Evolutionary conservation across 1,140 invertebrate species (phyloP).

Genomic region (Temnothorax nylanderi): DNA sequence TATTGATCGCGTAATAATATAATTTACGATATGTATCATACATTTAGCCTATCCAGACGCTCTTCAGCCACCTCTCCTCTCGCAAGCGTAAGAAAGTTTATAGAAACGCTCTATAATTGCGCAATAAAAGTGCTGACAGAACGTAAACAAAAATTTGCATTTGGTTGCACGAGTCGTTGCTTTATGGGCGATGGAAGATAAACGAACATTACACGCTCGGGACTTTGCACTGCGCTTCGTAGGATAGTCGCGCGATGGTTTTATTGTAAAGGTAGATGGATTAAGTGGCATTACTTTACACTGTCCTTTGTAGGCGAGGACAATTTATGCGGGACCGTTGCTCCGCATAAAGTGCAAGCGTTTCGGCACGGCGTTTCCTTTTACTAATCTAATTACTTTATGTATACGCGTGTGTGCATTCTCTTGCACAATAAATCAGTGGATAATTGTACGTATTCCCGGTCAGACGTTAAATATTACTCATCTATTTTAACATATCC

Average conservation of each 20-base stretch:
- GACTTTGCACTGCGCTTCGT: slow-evolving; percentile 38
- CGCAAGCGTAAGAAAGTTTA: not conserved
- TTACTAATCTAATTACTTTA: slow-evolving; percentile 55
- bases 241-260: slow-evolving; percentile 48
- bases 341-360: slow-evolving; percentile 54
- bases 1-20: not conserved
- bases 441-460: not conserved
- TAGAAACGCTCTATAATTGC: slow-evolving; percentile 35
- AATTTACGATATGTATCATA: not conserved
- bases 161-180: slow-evolving; percentile 42
- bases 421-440: slow-evolving; percentile 6
- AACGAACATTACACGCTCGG: slow-evolving; percentile 51
- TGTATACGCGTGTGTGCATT: slow-evolving; percentile 28
- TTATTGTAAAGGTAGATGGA: slow-evolving; percentile 55
- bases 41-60: not conserved
- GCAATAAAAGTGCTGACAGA: slow-evolving; percentile 47
- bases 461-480: not conserved
- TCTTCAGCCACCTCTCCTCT: not conserved
- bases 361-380: slow-evolving; percentile 45
- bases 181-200: slow-evolving; percentile 52
- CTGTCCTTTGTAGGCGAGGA: slow-evolving; percentile 54
- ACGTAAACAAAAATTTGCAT: slow-evolving; percentile 57
- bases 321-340: slow-evolving; percentile 58
- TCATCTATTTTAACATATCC: not conserved
- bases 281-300: slow-evolving; percentile 60